phyloP scores from a whole-genome alignment of 2,888 invertebrate species.

The Drosophila barbarae region DNA sequence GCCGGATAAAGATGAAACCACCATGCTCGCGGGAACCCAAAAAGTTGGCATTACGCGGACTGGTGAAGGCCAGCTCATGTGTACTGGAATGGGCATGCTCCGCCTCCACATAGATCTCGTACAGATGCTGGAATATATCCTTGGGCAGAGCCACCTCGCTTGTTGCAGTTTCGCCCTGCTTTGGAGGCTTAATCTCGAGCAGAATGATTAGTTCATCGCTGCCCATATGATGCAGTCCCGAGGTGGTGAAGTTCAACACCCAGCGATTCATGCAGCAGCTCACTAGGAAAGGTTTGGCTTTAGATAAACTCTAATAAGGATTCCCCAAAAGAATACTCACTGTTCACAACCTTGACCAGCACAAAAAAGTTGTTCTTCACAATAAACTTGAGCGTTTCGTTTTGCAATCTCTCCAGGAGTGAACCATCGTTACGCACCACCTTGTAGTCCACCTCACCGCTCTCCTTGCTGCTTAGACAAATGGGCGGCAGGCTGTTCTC shows the following conservation, averaged over 20 bases:
- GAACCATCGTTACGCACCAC: constrained; percentile 81
- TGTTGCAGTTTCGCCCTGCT: constrained; percentile 11
- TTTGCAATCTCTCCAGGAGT: constrained; percentile 82
- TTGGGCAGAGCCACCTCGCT: constrained; percentile 80
- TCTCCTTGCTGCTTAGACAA: constrained; percentile 62
- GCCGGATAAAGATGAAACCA: constrained; percentile 90
- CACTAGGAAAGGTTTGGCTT: constrained; percentile 80
- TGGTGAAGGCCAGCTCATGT: constrained; percentile 84
- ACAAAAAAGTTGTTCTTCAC: constrained; percentile 88
- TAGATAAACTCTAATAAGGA: accelerated
- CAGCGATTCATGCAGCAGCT: constrained; percentile 87
- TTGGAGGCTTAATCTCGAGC: constrained; percentile 84
- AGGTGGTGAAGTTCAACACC: constrained; percentile 88
- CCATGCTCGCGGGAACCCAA: constrained; percentile 87
- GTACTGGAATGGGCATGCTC: constrained; percentile 85
- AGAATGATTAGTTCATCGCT: constrained; percentile 90
- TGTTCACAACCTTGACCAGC: constrained; percentile 86
- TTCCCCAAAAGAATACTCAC: constrained; percentile 81
- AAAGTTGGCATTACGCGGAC: constrained; percentile 81
- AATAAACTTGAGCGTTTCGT: constrained; percentile 85
- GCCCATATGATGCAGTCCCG: constrained; percentile 88
- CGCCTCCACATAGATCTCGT: constrained; percentile 85
- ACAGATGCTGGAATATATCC: constrained; percentile 88
- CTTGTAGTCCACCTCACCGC: constrained; percentile 73
- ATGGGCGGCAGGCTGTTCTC: constrained; percentile 82